These are phyloP conservation scores for Pagrus major DNA, from an alignment of 2,113 vertebrate genomes.

Conservation along the genomic window DNA sequence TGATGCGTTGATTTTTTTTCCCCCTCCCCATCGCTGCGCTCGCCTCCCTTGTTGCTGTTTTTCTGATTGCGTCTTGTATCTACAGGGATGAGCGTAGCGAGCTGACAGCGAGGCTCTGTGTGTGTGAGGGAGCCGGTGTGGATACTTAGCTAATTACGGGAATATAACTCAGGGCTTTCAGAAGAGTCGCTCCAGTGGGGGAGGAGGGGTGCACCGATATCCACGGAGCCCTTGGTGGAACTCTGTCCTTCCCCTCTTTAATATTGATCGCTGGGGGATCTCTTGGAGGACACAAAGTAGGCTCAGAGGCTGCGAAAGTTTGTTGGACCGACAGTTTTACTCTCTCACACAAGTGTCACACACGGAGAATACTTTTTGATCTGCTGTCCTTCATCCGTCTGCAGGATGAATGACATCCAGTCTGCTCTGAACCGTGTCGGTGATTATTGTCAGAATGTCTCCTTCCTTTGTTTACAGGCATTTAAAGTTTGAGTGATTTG, in stretches of 20 bases:
- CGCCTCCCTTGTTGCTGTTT: constrained; percentile 52
- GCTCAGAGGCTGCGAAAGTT: constrained; percentile 59
- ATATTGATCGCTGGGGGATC: constrained; percentile 71
- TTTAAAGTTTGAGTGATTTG: background rate
- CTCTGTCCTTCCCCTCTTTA: constrained; percentile 76
- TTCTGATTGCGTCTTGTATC: constrained; percentile 64
- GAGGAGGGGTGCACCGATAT: constrained; percentile 48
- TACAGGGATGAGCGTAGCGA: constrained; percentile 43
- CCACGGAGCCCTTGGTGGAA: constrained; percentile 65
- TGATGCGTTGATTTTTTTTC: constrained; percentile 59
- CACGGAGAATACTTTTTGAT: background rate
- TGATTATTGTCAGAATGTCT: too few relatives aligned
- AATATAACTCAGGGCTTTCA: constrained; percentile 72
- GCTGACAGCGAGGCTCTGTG: constrained; percentile 50
- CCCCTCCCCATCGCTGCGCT: background rate
- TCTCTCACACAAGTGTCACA: constrained; percentile 44
- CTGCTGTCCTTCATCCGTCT: background rate
- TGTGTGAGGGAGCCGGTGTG: constrained; percentile 47
- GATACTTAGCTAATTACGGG: constrained; percentile 75
- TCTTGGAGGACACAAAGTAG: constrained; percentile 60
- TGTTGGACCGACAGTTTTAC: constrained; percentile 65
- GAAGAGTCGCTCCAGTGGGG: constrained; percentile 50
- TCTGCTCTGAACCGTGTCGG: background rate
- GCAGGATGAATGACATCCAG: background rate
- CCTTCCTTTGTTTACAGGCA: background rate